phyloP scores from a whole-genome alignment of 2,888 invertebrate species.

The Trissolcus japonicus region DNA sequence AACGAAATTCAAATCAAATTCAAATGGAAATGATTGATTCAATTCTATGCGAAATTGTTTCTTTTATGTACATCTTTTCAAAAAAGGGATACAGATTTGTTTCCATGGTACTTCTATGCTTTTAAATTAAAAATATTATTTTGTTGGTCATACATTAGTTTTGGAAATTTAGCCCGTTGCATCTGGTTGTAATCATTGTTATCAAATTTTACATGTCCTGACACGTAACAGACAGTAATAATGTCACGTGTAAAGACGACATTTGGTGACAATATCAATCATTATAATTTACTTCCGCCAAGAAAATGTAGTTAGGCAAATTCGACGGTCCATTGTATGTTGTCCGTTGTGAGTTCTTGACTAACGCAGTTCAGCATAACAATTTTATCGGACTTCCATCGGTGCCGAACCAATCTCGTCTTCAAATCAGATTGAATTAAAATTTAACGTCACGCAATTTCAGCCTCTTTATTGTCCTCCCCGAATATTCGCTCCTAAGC shows the following conservation, averaged over 20 bases:
- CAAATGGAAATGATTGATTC: no score
- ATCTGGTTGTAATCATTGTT: no score
- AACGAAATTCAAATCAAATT: no score
- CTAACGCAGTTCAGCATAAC: constrained; percentile 21
- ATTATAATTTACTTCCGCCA: constrained; percentile 32
- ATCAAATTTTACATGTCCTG: neutral
- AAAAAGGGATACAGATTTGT: no score
- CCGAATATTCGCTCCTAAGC: constrained; percentile 17
- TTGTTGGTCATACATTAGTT: no score
- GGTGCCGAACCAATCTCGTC: constrained; percentile 5
- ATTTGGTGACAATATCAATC: constrained; percentile 24
- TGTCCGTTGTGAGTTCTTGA: constrained; percentile 19
- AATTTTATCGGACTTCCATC: constrained; percentile 22
- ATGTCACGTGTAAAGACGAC: constrained; percentile 16
- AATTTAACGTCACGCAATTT: constrained; percentile 31
- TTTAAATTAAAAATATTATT: no score
- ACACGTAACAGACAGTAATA: constrained; percentile 5
- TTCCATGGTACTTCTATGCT: no score
- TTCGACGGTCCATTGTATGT: constrained; percentile 26
- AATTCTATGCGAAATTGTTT: no score
- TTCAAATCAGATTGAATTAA: constrained; percentile 26
- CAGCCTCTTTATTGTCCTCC: constrained; percentile 20
- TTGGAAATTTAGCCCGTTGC: no score
- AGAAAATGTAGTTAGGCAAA: constrained; percentile 33
- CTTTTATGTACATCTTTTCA: no score